Evolutionary conservation across 2,113 vertebrate species (phyloP), one percentile per base, ranked within the genome.

Genomic region (Hydrolagus affinis): DNA sequence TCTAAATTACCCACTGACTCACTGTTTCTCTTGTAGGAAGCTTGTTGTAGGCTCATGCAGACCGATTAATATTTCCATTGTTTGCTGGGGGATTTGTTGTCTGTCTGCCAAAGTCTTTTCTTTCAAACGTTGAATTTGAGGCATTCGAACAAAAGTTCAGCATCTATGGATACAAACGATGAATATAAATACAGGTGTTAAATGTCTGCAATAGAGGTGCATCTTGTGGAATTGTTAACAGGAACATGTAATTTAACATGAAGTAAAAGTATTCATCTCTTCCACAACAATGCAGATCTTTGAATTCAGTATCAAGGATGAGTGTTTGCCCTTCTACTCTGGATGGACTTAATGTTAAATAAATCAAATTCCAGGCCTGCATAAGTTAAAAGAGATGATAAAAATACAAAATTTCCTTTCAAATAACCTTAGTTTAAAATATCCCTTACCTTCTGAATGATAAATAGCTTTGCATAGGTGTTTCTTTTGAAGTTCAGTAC

Each of bases 31-130:
- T 91, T 90, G 88, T 86, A 89, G 72, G 86, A 86, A 86, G 56
- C 85, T 85, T 77, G 78, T 85, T 87, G 62, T 89, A 90, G 88
- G 88, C 88, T 28, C 92, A 91, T 91, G 92, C 90, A 92, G 86
- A 89, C 86, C 89, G 86, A 91, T 89, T 93, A 95, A 94, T 89
- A 92, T 92, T 93, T 92, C 89, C 90, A 91, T 92, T 91, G 91
- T 91, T 86, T 77, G 86, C 60, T 88, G 89, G 90, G 89, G 87
- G 92, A 91, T 92, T 90, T 92, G 90, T 90, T 91, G 89, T 89
- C 85, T 89, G 88, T 71, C 86, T 91, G 91, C 88, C 91, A 88
- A 86, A 90, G 91, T 91, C 90, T 89, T 44, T 68, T 64, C 78
- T 80, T 64, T 4, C 28, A 83, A 83, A 66, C 25, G 57, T 64